Base-by-base conservation (phyloP, 2,888 invertebrate species). In the Oxystoma pomonae region DNA sequence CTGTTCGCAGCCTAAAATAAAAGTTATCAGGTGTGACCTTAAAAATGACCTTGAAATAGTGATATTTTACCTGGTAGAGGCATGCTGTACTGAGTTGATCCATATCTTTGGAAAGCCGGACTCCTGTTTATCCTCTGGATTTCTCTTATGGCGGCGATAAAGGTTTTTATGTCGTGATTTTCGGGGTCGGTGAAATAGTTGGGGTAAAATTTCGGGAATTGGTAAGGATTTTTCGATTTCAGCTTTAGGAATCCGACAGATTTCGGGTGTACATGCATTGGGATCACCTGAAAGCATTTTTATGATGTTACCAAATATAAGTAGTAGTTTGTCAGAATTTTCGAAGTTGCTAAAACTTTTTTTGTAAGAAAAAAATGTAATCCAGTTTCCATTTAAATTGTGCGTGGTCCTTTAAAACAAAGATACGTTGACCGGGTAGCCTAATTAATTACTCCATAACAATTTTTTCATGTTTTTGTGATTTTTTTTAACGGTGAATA, bases 141-240 rank as follows among this genome's bases (percentile, higher is more conserved):
- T 71, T 81, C 81, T 67, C 85, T 82, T 9, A 85, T 78, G 0
- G 75, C 72, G 2, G 75, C 76, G 16, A 79, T 73, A 62, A 79
- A 74, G 1, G 77, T 75, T 64, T 71, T 74, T 1, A 78, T 65
- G 65, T 80, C 80, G 7, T 83, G 64, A 85, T 81, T 69, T 82
- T 86, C 68, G 81, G 83, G 81, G 72, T 88, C 84, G 0, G 87
- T 83, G 74, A 94, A 86, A 77, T 95, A 97, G 75, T 91, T 91
- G 0, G 92, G 90, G 69, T 92, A 86, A 60, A 94, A 83, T n/a
- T 85, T 80, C 0, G 94, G 92, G 71, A 88, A 85, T 0, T 86
- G 83, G 69, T 85, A 84, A 0, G 93, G 92, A 76, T 93, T 86
- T 63, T 81, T 86, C 12, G 87, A 89, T 72, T 83, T 84, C n/a